These are phyloP conservation scores for Bucco capensis DNA, from an alignment of 2,113 vertebrate genomes.

Conservation along the genomic window DNA sequence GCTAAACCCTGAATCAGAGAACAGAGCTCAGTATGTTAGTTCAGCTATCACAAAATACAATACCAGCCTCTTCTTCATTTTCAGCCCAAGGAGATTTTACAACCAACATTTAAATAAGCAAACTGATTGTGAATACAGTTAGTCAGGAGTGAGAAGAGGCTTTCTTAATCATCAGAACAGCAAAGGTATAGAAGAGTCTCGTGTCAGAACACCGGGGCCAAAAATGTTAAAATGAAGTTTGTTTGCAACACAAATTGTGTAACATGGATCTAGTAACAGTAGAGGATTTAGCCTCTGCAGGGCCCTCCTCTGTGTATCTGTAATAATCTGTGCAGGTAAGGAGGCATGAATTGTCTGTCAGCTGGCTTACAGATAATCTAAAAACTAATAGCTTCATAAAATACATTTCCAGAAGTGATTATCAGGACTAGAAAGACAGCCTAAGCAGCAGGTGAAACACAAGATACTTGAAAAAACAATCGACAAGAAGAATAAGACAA, in stretches of 20 bases:
- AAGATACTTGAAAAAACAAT: neutral
- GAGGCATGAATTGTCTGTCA: neutral
- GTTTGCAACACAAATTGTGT: neutral
- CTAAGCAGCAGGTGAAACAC: neutral
- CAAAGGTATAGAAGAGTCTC: neutral
- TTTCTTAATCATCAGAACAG: neutral
- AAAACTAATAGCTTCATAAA: neutral
- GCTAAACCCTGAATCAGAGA: slow-evolving; percentile 14
- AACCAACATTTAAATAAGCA: neutral
- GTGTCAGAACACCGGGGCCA: neutral
- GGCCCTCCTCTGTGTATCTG: neutral
- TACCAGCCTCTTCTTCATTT: neutral
- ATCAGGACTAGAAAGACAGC: neutral
- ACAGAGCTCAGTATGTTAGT: neutral
- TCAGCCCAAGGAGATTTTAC: neutral
- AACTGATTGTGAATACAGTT: neutral
- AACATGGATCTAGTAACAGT: neutral
- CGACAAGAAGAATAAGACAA: neutral
- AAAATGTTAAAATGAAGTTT: neutral
- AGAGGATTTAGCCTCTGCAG: neutral
- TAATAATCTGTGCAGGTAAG: neutral
- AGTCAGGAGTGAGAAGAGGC: neutral
- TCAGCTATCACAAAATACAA: neutral
- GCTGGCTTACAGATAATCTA: neutral
- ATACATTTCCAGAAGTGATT: neutral